A percentile compares a stretch with the other conserved stretches of the same genome.
phyloP scores from a whole-genome alignment of 2,797 vertebrate genomes.

The Neosalanx taihuensis region DNA sequence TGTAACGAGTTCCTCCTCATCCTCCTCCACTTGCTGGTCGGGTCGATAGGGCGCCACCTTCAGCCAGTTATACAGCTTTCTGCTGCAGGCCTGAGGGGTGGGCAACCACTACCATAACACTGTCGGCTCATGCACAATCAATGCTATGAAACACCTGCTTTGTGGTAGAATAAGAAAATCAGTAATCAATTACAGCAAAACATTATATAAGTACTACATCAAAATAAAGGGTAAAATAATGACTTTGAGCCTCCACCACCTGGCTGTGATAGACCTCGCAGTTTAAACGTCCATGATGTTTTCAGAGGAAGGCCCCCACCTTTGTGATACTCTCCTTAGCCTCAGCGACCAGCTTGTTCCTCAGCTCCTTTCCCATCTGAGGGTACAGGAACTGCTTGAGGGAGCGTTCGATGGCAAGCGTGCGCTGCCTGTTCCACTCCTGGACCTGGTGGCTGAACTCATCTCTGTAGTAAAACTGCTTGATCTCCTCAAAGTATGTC shows the following conservation, averaged over 20 bases:
- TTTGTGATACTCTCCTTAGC: constrained; percentile 85
- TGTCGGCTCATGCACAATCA: constrained; percentile 35
- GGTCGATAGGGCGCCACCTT: constrained; percentile 85
- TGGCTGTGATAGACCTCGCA: not conserved
- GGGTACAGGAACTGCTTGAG: constrained; percentile 87
- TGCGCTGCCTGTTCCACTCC: constrained; percentile 89
- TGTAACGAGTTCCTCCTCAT: constrained; percentile 84
- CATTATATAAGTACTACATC: not conserved
- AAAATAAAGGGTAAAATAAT: not conserved
- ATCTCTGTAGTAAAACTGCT: constrained; percentile 90
- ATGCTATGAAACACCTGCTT: constrained; percentile 27
- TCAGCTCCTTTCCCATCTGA: constrained; percentile 88
- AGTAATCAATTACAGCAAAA: constrained; percentile 8
- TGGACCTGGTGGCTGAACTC: constrained; percentile 93
- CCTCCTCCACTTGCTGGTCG: constrained; percentile 87
- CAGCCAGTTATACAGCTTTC: constrained; percentile 86
- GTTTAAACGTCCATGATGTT: not conserved
- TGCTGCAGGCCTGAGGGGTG: constrained; percentile 77
- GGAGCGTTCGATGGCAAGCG: constrained; percentile 82
- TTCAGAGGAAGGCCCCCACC: constrained; percentile 58
- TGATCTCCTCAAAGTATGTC: constrained; percentile 90
- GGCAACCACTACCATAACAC: constrained; percentile 29
- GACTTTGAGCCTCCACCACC: not conserved
- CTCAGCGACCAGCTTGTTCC: constrained; percentile 82
- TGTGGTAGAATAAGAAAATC: constrained; percentile 18